Evolutionary conservation across 2,113 vertebrate genomes (phyloP).

Genomic region (Erpornis zantholeuca): DNA sequence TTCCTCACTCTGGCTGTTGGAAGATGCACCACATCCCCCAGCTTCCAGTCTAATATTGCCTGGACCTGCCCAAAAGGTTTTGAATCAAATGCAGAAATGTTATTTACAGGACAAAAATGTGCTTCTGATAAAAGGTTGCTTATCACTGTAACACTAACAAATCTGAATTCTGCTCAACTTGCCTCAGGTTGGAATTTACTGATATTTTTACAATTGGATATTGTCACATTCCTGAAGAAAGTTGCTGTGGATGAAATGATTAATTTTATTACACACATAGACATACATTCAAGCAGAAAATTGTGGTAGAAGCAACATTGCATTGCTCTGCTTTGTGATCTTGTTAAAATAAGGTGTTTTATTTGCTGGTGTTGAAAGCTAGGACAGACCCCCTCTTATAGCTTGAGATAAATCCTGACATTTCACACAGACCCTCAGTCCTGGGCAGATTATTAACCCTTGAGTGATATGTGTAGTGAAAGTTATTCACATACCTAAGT

Average conservation of each 20-base stretch:
- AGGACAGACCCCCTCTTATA: not conserved
- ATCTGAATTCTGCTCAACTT: not conserved
- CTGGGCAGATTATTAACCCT: slow-evolving; percentile 24
- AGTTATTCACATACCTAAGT: not conserved
- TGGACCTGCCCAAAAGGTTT: not conserved
- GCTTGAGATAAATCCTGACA: not conserved
- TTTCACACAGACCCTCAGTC: not conserved
- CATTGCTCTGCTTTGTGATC: not conserved
- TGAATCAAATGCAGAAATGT: not conserved
- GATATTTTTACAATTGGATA: not conserved
- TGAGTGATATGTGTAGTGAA: not conserved
- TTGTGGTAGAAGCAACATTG: not conserved
- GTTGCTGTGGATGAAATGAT: not conserved
- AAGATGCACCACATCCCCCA: not conserved
- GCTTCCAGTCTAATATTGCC: not conserved
- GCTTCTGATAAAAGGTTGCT: not conserved
- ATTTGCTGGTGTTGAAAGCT: slow-evolving; percentile 30
- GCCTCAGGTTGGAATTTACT: not conserved
- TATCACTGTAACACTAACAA: not conserved
- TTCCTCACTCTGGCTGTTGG: not conserved
- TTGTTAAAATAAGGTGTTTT: slow-evolving; percentile 13
- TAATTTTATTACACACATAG: not conserved
- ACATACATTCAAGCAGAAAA: not conserved
- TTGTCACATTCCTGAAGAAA: not conserved
- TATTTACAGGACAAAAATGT: not conserved